Evolutionary conservation across 2,888 invertebrate genomes (phyloP).

Genomic region (Omphaloscelis lunosa): DNA sequence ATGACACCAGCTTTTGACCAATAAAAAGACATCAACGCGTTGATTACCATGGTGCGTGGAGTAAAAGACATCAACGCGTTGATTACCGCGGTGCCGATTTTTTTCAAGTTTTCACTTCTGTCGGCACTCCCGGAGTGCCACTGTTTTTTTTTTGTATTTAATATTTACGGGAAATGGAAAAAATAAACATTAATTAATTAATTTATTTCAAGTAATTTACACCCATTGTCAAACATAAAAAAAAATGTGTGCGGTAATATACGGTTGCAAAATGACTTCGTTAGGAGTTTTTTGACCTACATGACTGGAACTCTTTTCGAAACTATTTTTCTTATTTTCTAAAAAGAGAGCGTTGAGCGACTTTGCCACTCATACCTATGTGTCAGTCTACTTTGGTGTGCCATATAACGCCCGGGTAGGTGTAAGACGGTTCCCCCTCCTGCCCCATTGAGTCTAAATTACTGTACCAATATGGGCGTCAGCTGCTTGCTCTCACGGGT

Average conservation of each 20-base stretch:
- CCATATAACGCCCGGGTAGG: not conserved
- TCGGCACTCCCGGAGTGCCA: too few relatives aligned
- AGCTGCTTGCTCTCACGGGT: slow-evolving; percentile 41
- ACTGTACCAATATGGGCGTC: slow-evolving; percentile 45
- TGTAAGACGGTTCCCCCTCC: not conserved
- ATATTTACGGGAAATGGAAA: too few relatives aligned
- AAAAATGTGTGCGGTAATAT: not conserved
- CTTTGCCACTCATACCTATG: not conserved
- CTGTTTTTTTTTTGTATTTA: not conserved
- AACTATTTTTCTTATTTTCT: not conserved
- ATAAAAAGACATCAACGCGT: too few relatives aligned
- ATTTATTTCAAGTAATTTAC: too few relatives aligned
- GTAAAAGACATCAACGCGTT: too few relatives aligned
- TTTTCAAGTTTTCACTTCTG: too few relatives aligned
- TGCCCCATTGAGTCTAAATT: slow-evolving; percentile 40
- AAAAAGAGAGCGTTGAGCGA: too few relatives aligned
- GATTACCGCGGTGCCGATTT: too few relatives aligned
- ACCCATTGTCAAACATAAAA: too few relatives aligned
- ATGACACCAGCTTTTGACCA: too few relatives aligned
- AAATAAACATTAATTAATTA: too few relatives aligned
- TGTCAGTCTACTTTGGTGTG: not conserved
- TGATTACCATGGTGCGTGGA: too few relatives aligned
- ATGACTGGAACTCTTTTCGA: not conserved
- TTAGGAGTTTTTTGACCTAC: not conserved
- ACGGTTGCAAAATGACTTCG: not conserved